phyloP scores from a whole-genome alignment of 2,113 vertebrate species.

The Forbesichthys papilliferus region DNA sequence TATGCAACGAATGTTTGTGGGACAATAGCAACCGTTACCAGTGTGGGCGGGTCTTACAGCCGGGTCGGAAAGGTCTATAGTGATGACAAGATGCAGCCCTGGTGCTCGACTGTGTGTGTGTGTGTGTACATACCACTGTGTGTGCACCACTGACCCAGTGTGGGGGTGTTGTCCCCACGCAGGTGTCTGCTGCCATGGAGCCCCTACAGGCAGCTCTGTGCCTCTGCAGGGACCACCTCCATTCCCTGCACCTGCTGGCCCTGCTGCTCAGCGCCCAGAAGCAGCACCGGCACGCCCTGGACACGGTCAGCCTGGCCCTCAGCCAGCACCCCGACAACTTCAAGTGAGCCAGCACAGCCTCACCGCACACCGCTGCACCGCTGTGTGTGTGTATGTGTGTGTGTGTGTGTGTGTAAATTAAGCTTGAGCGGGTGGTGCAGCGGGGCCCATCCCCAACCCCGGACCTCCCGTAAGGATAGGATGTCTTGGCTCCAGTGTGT shows the following conservation, averaged over 20 bases:
- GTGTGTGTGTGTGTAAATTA: constrained; percentile 26
- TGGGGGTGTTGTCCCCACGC: constrained; percentile 25
- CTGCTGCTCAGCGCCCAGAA: constrained; percentile 96
- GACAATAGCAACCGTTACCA: too few species aligned
- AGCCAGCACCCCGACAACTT: constrained; percentile 91
- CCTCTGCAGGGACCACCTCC: constrained; percentile 82
- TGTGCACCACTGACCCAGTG: background rate
- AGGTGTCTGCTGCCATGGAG: constrained; percentile 91
- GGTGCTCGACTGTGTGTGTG: background rate
- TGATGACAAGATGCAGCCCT: background rate
- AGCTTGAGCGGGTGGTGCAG: constrained; percentile 39
- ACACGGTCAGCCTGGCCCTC: constrained; percentile 87
- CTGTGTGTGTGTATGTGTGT: constrained; percentile 13
- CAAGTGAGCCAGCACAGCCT: constrained; percentile 76
- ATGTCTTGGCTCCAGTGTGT: constrained; percentile 48
- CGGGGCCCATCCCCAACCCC: constrained; percentile 20
- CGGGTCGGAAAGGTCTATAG: too few species aligned
- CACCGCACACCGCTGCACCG: constrained; percentile 34
- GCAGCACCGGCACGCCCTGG: constrained; percentile 87
- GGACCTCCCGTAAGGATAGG: constrained; percentile 52
- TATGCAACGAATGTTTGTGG: too few species aligned
- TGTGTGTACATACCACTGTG: too few species aligned
- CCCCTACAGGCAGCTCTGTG: constrained; percentile 86
- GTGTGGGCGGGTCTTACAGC: too few species aligned
- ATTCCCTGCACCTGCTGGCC: constrained; percentile 90